Evolutionary conservation across 2,113 vertebrate genomes (phyloP).

Genomic region (Prionailurus bengalensis): DNA sequence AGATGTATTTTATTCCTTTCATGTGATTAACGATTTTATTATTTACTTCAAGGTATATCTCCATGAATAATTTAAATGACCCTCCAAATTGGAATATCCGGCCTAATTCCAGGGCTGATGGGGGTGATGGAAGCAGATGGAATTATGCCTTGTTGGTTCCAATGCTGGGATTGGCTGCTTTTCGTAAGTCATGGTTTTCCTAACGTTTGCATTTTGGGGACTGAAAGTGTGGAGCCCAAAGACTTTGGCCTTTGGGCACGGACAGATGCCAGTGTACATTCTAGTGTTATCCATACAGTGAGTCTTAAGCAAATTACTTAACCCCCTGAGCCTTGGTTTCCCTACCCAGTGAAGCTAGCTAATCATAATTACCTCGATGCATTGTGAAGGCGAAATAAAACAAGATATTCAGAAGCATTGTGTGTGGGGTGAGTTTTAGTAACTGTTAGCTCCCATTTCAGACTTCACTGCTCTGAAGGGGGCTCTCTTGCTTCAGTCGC

Average conservation of each 20-base stretch:
- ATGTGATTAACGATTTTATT: constrained; percentile 16
- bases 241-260: not conserved
- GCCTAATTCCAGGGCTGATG: constrained; percentile 89
- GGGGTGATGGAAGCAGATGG: constrained; percentile 94
- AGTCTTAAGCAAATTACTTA: not conserved
- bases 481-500: not conserved
- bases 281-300: not conserved
- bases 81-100: constrained; percentile 96
- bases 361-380: not conserved
- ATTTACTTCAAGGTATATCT: constrained; percentile 78
- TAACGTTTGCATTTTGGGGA: not conserved
- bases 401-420: not conserved
- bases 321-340: not conserved
- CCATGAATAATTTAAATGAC: constrained; percentile 98
- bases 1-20: not conserved
- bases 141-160: constrained; percentile 97
- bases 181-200: constrained; percentile 92
- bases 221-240: not conserved
- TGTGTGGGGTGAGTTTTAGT: not conserved
- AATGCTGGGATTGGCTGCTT: constrained; percentile 97
- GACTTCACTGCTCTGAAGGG: not conserved
- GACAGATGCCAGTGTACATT: not conserved
- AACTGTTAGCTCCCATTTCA: not conserved
- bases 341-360: not conserved
- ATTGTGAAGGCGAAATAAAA: not conserved